Evolutionary conservation across 2,113 vertebrate species (phyloP), one percentile per base, ranked within the genome.

Genomic region (Pterophyllum scalare): DNA sequence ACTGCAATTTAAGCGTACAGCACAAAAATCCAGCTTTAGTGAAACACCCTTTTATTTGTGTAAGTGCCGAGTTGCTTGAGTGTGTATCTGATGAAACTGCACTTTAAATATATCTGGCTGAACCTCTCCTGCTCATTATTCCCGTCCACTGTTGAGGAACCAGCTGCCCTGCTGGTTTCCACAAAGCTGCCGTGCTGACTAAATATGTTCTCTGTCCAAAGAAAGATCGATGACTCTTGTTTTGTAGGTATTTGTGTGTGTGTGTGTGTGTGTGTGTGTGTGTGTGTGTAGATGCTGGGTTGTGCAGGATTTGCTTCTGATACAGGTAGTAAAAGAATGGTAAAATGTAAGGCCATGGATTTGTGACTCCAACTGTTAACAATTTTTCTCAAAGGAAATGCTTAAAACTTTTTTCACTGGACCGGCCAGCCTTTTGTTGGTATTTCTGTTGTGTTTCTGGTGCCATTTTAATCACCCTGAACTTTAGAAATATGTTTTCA

Each of bases 141-240:
- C 72, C 46, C 77, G 0, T 80, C 81, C 76, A 20, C 67, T 88
- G 72, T 43, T 54, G 78, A 60, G 62, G 77, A 92, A 89, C 81
- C 19, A 26, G 59, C 60, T 7, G 26, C 79, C 6, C 8, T 28
- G 38, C 46, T 60, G 13, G 77, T 86, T 82, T 88, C 83, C 79
- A 85, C 84, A 67, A 72, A 59, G 59, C 85, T 88, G 86, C 81
- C 15, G 31, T 59, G 87, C 88, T 84, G 81, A 87, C 92, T 86
- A 67, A 87, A 91, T 67, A 52, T 46, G 79, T 83, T 88, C 80
- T 75, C 57, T 43, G 83, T 79, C 89, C 90, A 81, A 77, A 75
- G 33, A 43, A 56, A 43, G 78, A 92, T 90, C 79, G 6, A 94
- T 90, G 31, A 11, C 52, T 78, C 57, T 86, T 74, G 77, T 91